Percentiles rank a stretch among this genome's conserved stretches.
phyloP scores from a whole-genome alignment of 2,888 invertebrate genomes.

The Himalopsyche tibetana region DNA sequence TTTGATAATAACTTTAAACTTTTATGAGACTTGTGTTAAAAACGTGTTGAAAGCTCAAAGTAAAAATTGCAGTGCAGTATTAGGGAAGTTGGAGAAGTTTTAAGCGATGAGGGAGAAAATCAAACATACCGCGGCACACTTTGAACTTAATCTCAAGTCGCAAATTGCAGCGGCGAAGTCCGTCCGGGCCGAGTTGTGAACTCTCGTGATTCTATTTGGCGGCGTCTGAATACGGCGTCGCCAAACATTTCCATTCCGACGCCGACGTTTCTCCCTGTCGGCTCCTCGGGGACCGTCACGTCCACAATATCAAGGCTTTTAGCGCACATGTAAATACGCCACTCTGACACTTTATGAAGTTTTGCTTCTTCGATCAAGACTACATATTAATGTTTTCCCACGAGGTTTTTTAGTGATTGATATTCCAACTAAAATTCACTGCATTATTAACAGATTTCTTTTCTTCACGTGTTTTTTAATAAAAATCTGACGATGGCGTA shows the following conservation, averaged over 20 bases:
- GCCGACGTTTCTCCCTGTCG: not conserved
- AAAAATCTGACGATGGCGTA: too few relatives aligned
- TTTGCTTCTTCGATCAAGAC: not conserved
- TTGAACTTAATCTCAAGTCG: conserved; percentile 59
- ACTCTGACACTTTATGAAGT: not conserved
- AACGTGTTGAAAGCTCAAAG: too few relatives aligned
- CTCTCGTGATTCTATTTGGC: conserved; percentile 35
- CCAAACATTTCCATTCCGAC: conserved; percentile 12
- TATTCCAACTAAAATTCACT: not conserved
- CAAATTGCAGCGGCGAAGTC: conserved; percentile 56
- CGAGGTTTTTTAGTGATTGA: not conserved
- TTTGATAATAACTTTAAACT: too few relatives aligned
- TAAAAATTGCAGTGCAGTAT: too few relatives aligned
- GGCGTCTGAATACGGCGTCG: conserved; percentile 36
- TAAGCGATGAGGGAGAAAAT: conserved; percentile 46
- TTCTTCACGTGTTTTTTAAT: too few relatives aligned
- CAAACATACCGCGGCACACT: conserved; percentile 53
- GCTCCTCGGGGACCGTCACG: conserved; percentile 44
- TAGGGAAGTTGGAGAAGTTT: conserved; percentile 33
- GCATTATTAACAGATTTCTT: too few relatives aligned
- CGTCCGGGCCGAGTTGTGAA: conserved; percentile 46
- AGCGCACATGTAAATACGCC: not conserved
- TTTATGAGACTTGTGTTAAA: too few relatives aligned
- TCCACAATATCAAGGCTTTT: conserved; percentile 35
- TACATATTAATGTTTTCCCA: conserved; percentile 13